A percentile compares a stretch with the other conserved stretches of the same genome.
These are phyloP conservation scores for Rotaria macrura DNA, from an alignment of 2,888 invertebrate species.

Conservation along the genomic window DNA sequence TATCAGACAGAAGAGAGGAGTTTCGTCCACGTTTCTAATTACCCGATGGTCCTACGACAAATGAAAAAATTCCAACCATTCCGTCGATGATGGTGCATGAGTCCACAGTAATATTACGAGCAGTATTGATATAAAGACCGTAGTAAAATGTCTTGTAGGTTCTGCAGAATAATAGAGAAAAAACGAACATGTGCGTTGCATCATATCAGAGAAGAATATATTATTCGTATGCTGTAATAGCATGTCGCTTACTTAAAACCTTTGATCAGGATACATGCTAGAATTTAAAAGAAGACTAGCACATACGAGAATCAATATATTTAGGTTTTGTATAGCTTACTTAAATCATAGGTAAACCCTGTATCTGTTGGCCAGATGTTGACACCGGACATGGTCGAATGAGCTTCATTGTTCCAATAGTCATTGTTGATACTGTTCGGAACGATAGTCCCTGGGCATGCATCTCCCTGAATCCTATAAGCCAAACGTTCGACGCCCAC, in stretches of 20 bases:
- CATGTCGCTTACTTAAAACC: constrained; percentile 38
- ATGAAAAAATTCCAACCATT: constrained; percentile 38
- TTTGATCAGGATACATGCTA: constrained; percentile 37
- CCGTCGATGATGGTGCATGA: constrained; percentile 40
- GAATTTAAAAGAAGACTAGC: neutral
- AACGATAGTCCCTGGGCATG: constrained; percentile 34
- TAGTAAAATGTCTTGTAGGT: constrained; percentile 39
- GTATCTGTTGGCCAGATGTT: constrained; percentile 36
- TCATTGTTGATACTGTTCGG: neutral
- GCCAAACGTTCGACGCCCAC: constrained; percentile 41
- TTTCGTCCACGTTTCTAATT: too few relatives aligned
- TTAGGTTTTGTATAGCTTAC: neutral
- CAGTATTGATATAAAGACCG: constrained; percentile 39
- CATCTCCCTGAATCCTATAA: constrained; percentile 36
- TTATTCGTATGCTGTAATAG: too few relatives aligned
- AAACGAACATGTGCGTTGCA: too few relatives aligned
- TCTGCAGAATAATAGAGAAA: neutral
- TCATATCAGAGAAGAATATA: too few relatives aligned
- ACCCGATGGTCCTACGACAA: constrained; percentile 38
- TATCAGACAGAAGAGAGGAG: too few relatives aligned
- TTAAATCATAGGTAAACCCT: constrained; percentile 16
- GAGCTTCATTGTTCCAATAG: constrained; percentile 37
- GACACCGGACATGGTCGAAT: constrained; percentile 37
- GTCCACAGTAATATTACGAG: constrained; percentile 35
- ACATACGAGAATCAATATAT: too few relatives aligned